phyloP scores from a whole-genome alignment of 2,888 invertebrate genomes.

The Sinopyrophorus schimmeli region DNA sequence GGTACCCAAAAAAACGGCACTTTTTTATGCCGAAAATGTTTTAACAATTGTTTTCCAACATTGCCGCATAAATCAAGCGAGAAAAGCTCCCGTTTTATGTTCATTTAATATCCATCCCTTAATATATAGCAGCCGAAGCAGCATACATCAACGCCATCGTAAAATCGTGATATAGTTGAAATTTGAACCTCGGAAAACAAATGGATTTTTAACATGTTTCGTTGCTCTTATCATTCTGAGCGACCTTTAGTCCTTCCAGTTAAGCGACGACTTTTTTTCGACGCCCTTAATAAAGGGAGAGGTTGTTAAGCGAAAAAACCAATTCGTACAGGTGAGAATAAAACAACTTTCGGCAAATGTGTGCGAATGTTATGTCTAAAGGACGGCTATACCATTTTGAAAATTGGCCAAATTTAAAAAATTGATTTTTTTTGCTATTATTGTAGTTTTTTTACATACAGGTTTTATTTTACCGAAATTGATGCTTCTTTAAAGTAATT shows the following conservation, averaged over 20 bases:
- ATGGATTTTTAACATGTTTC: slow-evolving; percentile 30
- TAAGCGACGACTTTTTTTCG: too few species aligned
- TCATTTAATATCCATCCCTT: slow-evolving; percentile 37
- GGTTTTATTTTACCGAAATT: too few species aligned
- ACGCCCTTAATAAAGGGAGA: too few species aligned
- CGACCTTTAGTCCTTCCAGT: slow-evolving; percentile 6
- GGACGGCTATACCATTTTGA: too few species aligned
- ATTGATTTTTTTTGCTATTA: too few species aligned
- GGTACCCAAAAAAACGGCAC: slow-evolving; percentile 5
- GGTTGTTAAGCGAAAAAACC: background rate
- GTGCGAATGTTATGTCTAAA: too few species aligned
- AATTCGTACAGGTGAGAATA: too few species aligned
- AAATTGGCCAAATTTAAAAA: too few species aligned
- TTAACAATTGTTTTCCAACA: slow-evolving; percentile 38
- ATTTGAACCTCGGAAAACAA: slow-evolving; percentile 24
- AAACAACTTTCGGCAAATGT: too few species aligned
- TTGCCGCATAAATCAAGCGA: slow-evolving; percentile 34
- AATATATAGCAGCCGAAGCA: slow-evolving; percentile 24
- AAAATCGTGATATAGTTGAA: slow-evolving; percentile 23
- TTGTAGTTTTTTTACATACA: too few species aligned
- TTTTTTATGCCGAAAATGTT: slow-evolving; percentile 30
- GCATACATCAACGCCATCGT: slow-evolving; percentile 26
- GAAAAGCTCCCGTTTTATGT: slow-evolving; percentile 37
- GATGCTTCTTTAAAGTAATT: too few species aligned
- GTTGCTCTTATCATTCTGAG: slow-evolving; percentile 24